Evolutionary conservation across 2,113 vertebrate species (phyloP).

Genomic region (Eolophus roseicapilla): DNA sequence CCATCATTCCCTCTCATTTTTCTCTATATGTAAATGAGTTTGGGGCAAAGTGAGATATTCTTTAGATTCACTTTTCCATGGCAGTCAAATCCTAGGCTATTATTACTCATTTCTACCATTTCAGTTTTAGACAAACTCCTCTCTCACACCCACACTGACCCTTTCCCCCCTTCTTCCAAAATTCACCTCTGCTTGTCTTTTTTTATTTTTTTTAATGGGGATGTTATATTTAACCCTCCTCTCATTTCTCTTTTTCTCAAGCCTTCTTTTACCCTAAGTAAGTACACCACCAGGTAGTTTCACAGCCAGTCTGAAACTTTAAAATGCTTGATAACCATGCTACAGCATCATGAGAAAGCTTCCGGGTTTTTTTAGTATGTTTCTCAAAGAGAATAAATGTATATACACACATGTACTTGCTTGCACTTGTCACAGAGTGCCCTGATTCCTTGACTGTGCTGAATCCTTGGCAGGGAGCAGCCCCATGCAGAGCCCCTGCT

Average conservation of each 20-base stretch:
- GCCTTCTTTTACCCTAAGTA: not conserved
- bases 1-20: not conserved
- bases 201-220: not conserved
- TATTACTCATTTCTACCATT: conserved; percentile 24
- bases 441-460: not conserved
- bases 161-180: conserved; percentile 13
- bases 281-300: conserved; percentile 16
- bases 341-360: not conserved
- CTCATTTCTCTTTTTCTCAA: conserved; percentile 57
- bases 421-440: not conserved
- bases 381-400: not conserved
- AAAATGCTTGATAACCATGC: not conserved
- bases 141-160: conserved; percentile 16
- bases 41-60: not conserved
- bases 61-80: not conserved
- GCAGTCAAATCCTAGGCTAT: not conserved
- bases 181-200: not conserved
- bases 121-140: conserved; percentile 17
- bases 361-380: not conserved
- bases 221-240: conserved; percentile 31
- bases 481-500: not conserved
- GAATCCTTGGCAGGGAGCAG: not conserved
- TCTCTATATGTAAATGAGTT: not conserved
- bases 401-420: not conserved
- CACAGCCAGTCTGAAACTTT: conserved; percentile 24